Conservation (phyloP, 2,888 invertebrate species). For the Diadegma fenestrale region DNA sequence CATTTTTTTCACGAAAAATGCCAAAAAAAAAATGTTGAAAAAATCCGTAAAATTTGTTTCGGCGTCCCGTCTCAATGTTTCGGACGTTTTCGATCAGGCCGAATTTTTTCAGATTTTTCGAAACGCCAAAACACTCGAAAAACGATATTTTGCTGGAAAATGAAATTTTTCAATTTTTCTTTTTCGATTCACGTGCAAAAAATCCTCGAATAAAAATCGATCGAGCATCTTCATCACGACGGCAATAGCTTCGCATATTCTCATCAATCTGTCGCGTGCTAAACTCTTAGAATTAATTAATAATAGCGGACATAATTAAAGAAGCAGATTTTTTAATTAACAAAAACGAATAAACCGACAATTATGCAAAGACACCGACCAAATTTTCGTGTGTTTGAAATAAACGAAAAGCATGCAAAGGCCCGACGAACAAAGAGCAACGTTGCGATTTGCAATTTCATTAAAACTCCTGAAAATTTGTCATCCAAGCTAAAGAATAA, state of each 20-base stretch:
- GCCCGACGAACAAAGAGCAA: background rate
- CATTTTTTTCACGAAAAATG: background rate
- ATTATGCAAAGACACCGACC: slow-evolving; percentile 2
- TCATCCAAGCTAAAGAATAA: slow-evolving; percentile 66
- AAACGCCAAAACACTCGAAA: background rate
- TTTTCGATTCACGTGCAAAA: background rate
- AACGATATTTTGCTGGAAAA: background rate
- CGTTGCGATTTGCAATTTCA: slow-evolving; percentile 50
- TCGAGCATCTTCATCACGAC: background rate
- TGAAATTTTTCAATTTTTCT: background rate
- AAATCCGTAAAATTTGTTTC: background rate
- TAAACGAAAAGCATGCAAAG: background rate
- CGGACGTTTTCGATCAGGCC: slow-evolving; percentile 36
- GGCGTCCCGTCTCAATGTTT: background rate
- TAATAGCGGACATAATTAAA: slow-evolving; percentile 36
- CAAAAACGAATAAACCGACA: background rate
- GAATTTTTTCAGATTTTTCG: background rate
- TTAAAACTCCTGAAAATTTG: slow-evolving; percentile 64
- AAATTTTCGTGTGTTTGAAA: slow-evolving; percentile 8
- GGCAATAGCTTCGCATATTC: slow-evolving; percentile 70
- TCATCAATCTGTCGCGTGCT: slow-evolving; percentile 72
- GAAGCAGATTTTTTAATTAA: slow-evolving; percentile 10
- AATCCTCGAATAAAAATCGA: background rate
- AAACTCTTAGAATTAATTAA: slow-evolving; percentile 76
- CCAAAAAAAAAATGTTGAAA: background rate